These are phyloP conservation scores for Scomber scombrus DNA, from an alignment of 2,113 vertebrate genomes.

Conservation along the genomic window DNA sequence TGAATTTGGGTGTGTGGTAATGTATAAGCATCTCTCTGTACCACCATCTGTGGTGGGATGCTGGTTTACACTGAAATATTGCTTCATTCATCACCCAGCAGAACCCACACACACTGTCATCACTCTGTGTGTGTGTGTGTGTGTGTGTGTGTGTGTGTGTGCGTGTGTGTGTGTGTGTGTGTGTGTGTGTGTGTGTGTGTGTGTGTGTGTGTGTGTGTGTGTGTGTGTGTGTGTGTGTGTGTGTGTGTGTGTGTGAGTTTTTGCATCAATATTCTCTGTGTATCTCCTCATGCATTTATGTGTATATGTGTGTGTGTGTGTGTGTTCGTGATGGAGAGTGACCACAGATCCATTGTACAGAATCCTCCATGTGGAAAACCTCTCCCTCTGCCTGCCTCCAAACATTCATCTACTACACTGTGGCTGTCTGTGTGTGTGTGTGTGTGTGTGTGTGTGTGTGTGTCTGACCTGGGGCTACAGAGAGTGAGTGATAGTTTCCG, in stretches of 20 bases:
- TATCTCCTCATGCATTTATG: slow-evolving; percentile 38
- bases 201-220: slow-evolving; percentile 27
- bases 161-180: neutral
- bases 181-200: slow-evolving; percentile 11
- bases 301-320: slow-evolving; percentile 20
- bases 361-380: slow-evolving; percentile 76
- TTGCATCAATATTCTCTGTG: slow-evolving; percentile 17
- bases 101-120: slow-evolving; percentile 57
- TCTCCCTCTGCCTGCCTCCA: slow-evolving; percentile 63
- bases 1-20: slow-evolving; percentile 29
- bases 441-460: slow-evolving; percentile 6
- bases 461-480: slow-evolving; percentile 48
- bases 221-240: slow-evolving; percentile 23
- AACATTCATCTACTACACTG: slow-evolving; percentile 65
- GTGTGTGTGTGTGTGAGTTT: slow-evolving; percentile 15
- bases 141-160: slow-evolving; percentile 6
- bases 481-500: slow-evolving; percentile 60
- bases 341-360: slow-evolving; percentile 77
- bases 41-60: slow-evolving; percentile 69
- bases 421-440: slow-evolving; percentile 20
- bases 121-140: neutral
- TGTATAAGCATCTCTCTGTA: slow-evolving; percentile 59
- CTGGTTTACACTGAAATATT: slow-evolving; percentile 80
- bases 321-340: slow-evolving; percentile 57
- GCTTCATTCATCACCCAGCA: slow-evolving; percentile 77